Conservation (phyloP, 2,888 invertebrate species). For the Aphidius colemani region DNA sequence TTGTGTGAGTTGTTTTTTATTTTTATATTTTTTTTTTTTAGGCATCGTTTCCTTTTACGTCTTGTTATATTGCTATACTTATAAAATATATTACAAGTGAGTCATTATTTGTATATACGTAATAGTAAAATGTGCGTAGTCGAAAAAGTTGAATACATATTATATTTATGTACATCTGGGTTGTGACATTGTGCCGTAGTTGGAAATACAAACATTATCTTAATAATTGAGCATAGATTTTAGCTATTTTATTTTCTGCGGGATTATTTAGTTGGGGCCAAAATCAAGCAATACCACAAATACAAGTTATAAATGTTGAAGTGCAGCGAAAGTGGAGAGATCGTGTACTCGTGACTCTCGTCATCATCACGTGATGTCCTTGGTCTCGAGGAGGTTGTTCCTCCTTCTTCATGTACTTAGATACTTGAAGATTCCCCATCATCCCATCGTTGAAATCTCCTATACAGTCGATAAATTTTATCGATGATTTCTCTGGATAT, state of each 20-base stretch:
- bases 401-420: too few species aligned
- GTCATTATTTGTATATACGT: background rate
- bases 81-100: background rate
- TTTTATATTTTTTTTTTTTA: background rate
- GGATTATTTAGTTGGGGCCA: too few species aligned
- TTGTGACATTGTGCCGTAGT: too few species aligned
- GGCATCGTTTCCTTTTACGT: background rate
- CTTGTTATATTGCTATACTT: background rate
- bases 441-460: background rate
- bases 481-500: constrained; percentile 31
- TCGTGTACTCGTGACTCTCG: constrained; percentile 29
- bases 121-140: too few species aligned
- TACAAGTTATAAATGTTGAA: background rate
- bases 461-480: constrained; percentile 11
- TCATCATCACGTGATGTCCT: constrained; percentile 23
- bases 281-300: too few species aligned
- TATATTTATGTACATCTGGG: too few species aligned
- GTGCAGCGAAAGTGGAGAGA: constrained; percentile 30
- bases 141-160: too few species aligned
- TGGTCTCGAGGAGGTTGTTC: background rate
- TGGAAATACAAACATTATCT: too few species aligned
- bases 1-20: constrained; percentile 1
- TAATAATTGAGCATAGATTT: too few species aligned
- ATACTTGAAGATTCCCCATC: too few species aligned
- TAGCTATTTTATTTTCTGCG: too few species aligned